Conservation (phyloP, 2,888 invertebrate genomes). For the Balanococcus diminutus region DNA sequence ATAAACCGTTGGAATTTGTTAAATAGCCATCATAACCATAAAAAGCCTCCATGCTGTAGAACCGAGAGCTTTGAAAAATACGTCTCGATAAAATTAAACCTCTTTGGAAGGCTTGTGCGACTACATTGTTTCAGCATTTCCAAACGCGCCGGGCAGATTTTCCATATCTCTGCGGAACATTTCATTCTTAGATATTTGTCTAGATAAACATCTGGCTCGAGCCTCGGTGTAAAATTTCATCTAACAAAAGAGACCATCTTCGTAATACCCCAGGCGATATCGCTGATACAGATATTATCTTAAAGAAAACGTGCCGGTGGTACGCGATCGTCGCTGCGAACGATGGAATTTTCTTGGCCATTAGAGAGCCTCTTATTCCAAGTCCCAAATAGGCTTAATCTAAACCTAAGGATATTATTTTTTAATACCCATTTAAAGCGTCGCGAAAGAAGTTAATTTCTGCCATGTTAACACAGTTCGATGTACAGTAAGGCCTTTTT, state of each 20-base stretch:
- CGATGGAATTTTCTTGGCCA: not conserved
- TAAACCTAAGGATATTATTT: not conserved
- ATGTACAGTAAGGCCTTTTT: too few species aligned
- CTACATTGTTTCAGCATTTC: not conserved
- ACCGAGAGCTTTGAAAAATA: not conserved
- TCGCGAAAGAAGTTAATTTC: not conserved
- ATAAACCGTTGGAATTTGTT: not conserved
- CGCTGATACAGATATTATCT: not conserved
- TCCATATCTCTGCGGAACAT: not conserved
- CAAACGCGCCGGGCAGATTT: not conserved
- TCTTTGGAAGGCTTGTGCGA: not conserved
- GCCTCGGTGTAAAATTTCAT: not conserved
- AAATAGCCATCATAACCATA: not conserved
- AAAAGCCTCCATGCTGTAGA: not conserved
- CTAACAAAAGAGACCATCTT: not conserved
- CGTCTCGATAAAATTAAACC: not conserved
- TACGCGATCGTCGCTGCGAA: not conserved
- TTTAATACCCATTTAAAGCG: not conserved
- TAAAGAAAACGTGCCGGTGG: not conserved
- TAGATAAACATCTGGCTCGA: not conserved
- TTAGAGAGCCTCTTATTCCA: not conserved
- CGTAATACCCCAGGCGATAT: not conserved
- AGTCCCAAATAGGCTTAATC: not conserved
- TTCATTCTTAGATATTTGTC: not conserved
- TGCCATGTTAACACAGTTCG: too few species aligned